Percentiles rank a stretch among this genome's conserved stretches.
Evolutionary conservation across 2,113 vertebrate genomes (phyloP).

Genomic region (Dipodomys spectabilis): DNA sequence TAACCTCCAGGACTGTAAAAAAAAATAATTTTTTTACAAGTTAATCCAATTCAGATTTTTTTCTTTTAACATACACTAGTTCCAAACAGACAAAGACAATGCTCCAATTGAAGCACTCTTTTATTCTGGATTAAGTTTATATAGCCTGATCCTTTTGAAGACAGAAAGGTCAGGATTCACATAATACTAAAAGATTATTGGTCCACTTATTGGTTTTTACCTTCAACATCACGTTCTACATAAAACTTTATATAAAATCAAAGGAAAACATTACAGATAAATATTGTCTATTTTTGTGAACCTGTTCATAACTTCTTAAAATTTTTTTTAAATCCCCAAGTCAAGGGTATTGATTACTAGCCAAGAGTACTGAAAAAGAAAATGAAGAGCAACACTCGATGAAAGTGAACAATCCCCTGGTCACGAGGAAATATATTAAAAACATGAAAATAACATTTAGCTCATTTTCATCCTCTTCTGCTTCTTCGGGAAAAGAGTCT

Average conservation of each 20-base stretch:
- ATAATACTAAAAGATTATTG: background rate
- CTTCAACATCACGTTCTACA: background rate
- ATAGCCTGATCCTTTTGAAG: background rate
- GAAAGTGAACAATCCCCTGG: background rate
- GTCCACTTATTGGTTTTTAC: background rate
- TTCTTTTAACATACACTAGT: background rate
- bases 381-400: background rate
- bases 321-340: background rate
- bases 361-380: background rate
- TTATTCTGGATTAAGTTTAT: background rate
- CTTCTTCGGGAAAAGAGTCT: background rate
- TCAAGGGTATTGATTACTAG: background rate
- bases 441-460: background rate
- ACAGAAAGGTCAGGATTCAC: background rate
- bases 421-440: slow-evolving; percentile 18
- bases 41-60: background rate
- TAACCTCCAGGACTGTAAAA: too few species aligned
- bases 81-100: background rate
- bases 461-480: background rate
- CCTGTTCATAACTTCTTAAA: background rate
- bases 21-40: background rate
- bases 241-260: background rate
- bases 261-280: background rate
- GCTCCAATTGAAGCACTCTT: background rate
- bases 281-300: slow-evolving; percentile 15